These are phyloP conservation scores for Schlechtendalia chinensis DNA, from an alignment of 1,140 invertebrate genomes.

Conservation along the genomic window DNA sequence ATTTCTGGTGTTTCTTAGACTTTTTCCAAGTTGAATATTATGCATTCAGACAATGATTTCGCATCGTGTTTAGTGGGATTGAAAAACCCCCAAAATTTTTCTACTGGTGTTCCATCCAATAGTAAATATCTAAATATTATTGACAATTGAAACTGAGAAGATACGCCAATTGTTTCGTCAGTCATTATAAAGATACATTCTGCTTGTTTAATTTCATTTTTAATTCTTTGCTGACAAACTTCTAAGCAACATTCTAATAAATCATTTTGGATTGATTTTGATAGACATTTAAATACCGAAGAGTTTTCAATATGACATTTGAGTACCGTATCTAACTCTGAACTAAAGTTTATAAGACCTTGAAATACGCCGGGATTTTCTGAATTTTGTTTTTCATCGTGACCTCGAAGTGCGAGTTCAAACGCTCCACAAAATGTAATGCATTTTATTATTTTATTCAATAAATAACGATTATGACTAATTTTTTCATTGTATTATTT, in stretches of 20 bases:
- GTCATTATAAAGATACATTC: background rate
- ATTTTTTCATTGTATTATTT: conserved; percentile 54
- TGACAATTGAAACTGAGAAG: background rate
- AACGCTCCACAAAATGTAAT: conserved; percentile 55
- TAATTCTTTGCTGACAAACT: background rate
- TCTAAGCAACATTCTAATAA: background rate
- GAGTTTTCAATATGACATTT: conserved; percentile 53
- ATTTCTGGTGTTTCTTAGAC: conserved; percentile 50
- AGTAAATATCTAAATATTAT: background rate
- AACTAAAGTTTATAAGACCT: conserved; percentile 48
- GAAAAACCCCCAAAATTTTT: background rate
- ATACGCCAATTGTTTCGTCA: background rate
- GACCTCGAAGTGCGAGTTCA: conserved; percentile 54
- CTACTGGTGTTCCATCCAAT: background rate
- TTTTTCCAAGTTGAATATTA: conserved; percentile 53
- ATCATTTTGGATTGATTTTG: background rate
- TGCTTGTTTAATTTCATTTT: background rate
- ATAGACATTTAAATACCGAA: conserved; percentile 29
- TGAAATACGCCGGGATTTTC: conserved; percentile 52
- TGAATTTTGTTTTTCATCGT: conserved; percentile 51
- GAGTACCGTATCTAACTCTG: conserved; percentile 53
- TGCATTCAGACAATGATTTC: conserved; percentile 54
- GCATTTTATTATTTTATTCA: conserved; percentile 56
- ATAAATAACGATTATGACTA: conserved; percentile 54
- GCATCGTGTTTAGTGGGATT: conserved; percentile 51